Conservation (phyloP, 2,797 vertebrate species). For the Chrysocyon brachyurus region DNA sequence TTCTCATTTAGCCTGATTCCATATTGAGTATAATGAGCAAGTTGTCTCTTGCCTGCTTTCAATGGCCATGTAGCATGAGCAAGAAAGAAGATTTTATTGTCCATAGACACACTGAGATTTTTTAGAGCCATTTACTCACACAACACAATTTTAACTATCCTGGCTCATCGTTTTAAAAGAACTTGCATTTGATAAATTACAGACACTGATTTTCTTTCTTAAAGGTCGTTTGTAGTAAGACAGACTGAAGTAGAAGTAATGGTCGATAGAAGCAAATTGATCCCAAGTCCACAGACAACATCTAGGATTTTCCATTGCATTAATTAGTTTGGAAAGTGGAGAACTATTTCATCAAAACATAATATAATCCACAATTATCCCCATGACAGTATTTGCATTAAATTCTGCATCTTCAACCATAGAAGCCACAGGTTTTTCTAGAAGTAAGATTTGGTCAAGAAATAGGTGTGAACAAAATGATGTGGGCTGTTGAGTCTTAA, state of each 20-base stretch:
- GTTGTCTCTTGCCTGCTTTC: background rate
- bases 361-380: background rate
- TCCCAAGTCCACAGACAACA: background rate
- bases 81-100: background rate
- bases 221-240: slow-evolving; percentile 19
- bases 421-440: background rate
- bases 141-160: background rate
- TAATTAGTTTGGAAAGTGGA: slow-evolving; percentile 5
- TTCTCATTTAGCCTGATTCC: background rate
- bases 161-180: background rate
- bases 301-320: background rate
- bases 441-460: background rate
- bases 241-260: slow-evolving; percentile 37
- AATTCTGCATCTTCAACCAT: background rate
- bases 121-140: background rate
- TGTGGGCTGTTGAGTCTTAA: background rate
- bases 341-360: slow-evolving; percentile 19
- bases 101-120: background rate
- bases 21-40: background rate
- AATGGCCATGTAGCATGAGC: background rate
- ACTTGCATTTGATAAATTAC: background rate
- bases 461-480: background rate
- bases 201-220: background rate
- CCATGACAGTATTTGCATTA: background rate
- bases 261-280: slow-evolving; percentile 38